phyloP scores from a whole-genome alignment of 2,113 vertebrate species.

The Pongo abelii region DNA sequence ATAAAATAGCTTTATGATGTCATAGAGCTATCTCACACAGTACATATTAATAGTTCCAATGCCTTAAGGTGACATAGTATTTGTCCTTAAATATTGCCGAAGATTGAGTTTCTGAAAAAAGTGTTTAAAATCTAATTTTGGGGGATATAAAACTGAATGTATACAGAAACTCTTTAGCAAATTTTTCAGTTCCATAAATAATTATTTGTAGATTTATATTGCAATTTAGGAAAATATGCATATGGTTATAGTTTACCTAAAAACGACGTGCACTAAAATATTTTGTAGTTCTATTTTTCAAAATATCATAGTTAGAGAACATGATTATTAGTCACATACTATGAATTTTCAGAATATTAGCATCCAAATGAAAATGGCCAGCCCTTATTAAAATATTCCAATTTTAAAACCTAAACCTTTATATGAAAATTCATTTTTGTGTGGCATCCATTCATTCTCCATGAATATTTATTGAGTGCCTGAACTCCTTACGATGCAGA shows the following conservation, averaged over 20 bases:
- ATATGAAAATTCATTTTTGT: conserved; percentile 59
- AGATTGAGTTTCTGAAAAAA: background rate
- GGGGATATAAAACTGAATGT: background rate
- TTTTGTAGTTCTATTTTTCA: conserved; percentile 31
- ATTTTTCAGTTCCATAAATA: conserved; percentile 6
- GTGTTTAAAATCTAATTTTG: conserved; percentile 40
- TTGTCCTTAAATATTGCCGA: conserved; percentile 45
- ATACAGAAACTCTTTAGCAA: background rate
- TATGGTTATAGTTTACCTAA: background rate
- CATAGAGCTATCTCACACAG: background rate
- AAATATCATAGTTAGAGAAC: conserved; percentile 29
- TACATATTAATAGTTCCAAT: background rate
- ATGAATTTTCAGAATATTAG: conserved; percentile 64
- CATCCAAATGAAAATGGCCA: conserved; percentile 63
- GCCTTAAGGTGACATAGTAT: background rate
- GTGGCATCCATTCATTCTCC: background rate
- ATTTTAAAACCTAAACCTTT: conserved; percentile 59
- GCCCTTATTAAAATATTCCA: conserved; percentile 61
- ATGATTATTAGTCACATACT: conserved; percentile 26
- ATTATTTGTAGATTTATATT: conserved; percentile 56
- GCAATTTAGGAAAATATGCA: conserved; percentile 46
- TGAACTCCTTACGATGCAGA: conserved; percentile 52
- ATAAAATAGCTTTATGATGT: background rate
- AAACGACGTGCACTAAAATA: conserved; percentile 1
- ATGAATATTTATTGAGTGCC: conserved; percentile 66